Percentiles rank a stretch among this genome's conserved stretches.
These are phyloP conservation scores for Aelia acuminata DNA, from an alignment of 2,888 invertebrate genomes.

Conservation along the genomic window DNA sequence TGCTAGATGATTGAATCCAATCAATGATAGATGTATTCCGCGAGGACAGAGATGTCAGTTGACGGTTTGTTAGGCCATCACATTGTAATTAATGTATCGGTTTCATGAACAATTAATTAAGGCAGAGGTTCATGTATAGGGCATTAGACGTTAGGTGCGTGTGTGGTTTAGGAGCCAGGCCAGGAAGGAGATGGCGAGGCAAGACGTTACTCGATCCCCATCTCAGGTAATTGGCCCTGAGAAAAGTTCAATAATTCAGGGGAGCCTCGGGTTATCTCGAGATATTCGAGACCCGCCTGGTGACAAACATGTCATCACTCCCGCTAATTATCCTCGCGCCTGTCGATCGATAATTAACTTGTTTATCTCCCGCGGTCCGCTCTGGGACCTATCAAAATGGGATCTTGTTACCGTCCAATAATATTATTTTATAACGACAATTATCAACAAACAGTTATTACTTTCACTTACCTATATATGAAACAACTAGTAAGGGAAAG, in stretches of 20 bases:
- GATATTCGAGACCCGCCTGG: not conserved
- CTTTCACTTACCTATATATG: no score
- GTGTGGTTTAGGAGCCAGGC: not conserved
- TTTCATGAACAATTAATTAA: constrained; percentile 14
- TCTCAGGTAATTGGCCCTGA: not conserved
- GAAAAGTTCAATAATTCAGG: constrained; percentile 3
- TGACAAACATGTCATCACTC: not conserved
- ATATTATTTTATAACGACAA: no score
- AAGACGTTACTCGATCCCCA: not conserved
- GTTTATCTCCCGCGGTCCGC: no score
- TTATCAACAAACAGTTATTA: no score
- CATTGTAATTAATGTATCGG: constrained; percentile 14
- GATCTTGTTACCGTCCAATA: no score
- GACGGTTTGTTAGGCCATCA: not conserved
- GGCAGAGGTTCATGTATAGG: not conserved
- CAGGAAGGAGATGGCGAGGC: not conserved
- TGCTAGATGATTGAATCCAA: no score
- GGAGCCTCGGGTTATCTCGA: not conserved
- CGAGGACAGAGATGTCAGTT: not conserved
- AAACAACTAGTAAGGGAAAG: no score
- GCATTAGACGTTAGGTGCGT: not conserved
- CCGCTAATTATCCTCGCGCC: not conserved
- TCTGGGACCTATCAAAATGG: no score
- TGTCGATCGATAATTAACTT: not conserved
- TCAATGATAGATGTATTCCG: not conserved